Base-by-base conservation (phyloP, 2,113 vertebrate species). In the Columba janthina region DNA sequence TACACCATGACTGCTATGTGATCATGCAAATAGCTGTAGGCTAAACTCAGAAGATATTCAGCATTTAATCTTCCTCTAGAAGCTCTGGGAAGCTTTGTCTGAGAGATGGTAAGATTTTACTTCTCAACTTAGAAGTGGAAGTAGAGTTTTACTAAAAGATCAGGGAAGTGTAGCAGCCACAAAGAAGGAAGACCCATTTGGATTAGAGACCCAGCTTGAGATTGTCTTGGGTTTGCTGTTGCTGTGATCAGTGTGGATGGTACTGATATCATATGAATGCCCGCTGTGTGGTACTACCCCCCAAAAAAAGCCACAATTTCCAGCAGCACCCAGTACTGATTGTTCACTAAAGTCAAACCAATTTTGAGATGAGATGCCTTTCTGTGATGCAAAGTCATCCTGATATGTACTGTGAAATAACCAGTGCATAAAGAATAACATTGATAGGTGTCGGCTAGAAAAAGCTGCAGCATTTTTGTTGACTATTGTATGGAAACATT, bases 21-120 rank as follows among this genome's bases (percentile, higher is more conserved):
- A 67, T 86, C 88, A 85, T 81, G 71, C 82, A 93, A 94, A 90
- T 71, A 88, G 81, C 94, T 85, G 13, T 57, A 85, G 81, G 70
- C 57, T 81, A 75, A 89, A 46, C 48, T 95, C 84, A 17, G 54
- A 76, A 57, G 34, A 72, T 64, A 26, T 75, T 91, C 53, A 79
- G 54, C 12, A 42, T 82, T 94, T 97, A 93, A 95, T 82, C 87
- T 95, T 65, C 74, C 40, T 61, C 36, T 64, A 65, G 85, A 51
- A 77, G 56, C 31, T 91, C 72, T 77, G 86, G 53, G 80, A 84
- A 85, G 69, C 72, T 91, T 82, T 51, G 19, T 34, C 9, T 74
- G 75, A 77, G 65, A 94, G 62, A 56, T 7, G n/a, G 65, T 51
- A 60, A 84, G 69, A 87, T 48, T 89, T 87, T 22, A 22, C n/a